A percentile compares a stretch with the other conserved stretches of the same genome.
Conservation (phyloP, 2,888 invertebrate genomes). For the Mimumesa dahlbomi region DNA sequence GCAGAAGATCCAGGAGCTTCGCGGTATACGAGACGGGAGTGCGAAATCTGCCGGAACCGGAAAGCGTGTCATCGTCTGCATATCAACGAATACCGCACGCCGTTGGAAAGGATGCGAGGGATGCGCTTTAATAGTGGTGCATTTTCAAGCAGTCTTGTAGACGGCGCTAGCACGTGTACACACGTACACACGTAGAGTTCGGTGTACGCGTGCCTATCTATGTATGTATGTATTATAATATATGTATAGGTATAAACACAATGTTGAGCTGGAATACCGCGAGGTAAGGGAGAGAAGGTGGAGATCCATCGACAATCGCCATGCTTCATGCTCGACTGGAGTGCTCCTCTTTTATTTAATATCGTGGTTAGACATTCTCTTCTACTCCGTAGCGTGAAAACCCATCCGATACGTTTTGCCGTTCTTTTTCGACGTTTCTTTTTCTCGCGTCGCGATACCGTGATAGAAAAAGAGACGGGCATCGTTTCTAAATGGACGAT, state of each 20-base stretch:
- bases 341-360: conserved; percentile 59
- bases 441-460: neutral
- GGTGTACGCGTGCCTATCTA: conserved; percentile 13
- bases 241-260: conserved; percentile 10
- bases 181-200: neutral
- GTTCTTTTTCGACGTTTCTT: conserved; percentile 10
- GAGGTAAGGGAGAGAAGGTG: conserved; percentile 7
- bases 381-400: conserved; percentile 25
- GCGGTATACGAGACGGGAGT: conserved; percentile 66
- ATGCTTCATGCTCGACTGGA: conserved; percentile 45
- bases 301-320: conserved; percentile 56
- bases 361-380: conserved; percentile 47
- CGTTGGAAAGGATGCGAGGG: conserved; percentile 38
- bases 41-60: conserved; percentile 72
- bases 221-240: conserved; percentile 9
- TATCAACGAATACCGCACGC: conserved; percentile 66
- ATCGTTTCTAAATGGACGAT: neutral
- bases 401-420: conserved; percentile 28
- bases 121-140: conserved; percentile 64
- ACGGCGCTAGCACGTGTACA: conserved; percentile 3
- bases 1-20: conserved; percentile 58
- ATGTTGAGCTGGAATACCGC: neutral
- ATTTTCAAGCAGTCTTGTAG: conserved; percentile 53
- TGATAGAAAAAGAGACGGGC: neutral
- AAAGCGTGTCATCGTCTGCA: conserved; percentile 71